These are phyloP conservation scores for Ceriagrion tenellum DNA, from an alignment of 2,888 invertebrate species.

Conservation along the genomic window DNA sequence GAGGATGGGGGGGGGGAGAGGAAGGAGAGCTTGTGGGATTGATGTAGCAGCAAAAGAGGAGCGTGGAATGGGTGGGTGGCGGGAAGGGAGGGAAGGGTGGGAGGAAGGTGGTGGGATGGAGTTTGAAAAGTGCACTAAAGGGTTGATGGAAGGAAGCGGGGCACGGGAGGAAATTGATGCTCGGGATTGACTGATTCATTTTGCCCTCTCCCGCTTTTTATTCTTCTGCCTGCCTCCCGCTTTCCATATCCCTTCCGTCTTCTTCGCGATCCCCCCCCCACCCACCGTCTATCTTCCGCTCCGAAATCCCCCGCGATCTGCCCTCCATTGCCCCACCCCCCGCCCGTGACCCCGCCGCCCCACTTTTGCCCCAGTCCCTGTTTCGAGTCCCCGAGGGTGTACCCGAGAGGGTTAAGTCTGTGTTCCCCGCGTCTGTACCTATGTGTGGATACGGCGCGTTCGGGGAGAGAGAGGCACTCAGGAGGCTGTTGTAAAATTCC, in stretches of 20 bases:
- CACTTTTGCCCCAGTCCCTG: not conserved
- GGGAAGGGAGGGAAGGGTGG: not conserved
- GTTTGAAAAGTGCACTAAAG: constrained; percentile 18
- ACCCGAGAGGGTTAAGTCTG: not conserved
- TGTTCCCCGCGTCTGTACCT: not conserved
- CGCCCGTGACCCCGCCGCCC: not conserved
- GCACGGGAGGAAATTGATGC: constrained; percentile 58
- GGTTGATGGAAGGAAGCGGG: constrained; percentile 42
- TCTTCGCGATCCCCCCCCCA: not conserved
- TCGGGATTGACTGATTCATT: constrained; percentile 58
- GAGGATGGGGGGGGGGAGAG: not conserved
- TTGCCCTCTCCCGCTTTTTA: constrained; percentile 2
- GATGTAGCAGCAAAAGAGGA: not conserved
- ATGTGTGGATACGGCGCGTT: not conserved
- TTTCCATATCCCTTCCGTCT: not conserved
- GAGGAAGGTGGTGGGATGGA: not conserved
- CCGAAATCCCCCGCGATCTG: constrained; percentile 10
- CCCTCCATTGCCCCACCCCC: not conserved
- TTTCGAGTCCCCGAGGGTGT: constrained; percentile 23
- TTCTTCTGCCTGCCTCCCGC: not conserved
- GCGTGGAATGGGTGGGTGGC: too few species aligned
- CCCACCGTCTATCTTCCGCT: not conserved
- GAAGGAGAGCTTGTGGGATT: not conserved
- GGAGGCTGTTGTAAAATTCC: constrained; percentile 62
- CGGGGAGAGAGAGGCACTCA: constrained; percentile 53